Base-by-base conservation (phyloP, 2,888 invertebrate species). In the Oxytorus armatus region DNA sequence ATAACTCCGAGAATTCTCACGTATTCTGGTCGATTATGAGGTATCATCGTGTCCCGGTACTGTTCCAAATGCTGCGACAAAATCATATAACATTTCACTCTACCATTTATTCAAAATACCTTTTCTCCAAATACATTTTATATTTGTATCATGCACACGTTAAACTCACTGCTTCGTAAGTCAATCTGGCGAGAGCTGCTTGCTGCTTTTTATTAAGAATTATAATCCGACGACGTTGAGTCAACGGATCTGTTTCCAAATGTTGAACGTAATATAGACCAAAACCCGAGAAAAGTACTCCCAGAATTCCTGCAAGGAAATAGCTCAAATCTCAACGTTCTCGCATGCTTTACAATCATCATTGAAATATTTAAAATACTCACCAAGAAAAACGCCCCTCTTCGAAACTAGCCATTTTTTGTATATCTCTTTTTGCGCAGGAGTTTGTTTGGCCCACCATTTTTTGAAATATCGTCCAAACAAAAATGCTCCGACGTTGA, bases 221-320 rank as follows among this genome's bases (percentile, higher is more conserved):
- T 23, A 94, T 91, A 82, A 94, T 94, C 73, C 94, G 90, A 74
- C 89, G 90, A 55, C 94, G 89, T 10, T 92, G 90, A 1, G 93
- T 93, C 49, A 94, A 82, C 0, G 94, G 94, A 36, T 93, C 92
- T 57, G 90, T 92, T 84, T 93, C 91, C 10, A 93, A 73, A 85
- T 94, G 93, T 7, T 87, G 87, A 3, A 89, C 53, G 63, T 92
- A 92, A 66, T 89, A 92, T 29, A 86, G 3, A 44, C 86, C 59
- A 18, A 87, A 21, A 25, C 78, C 51, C 1, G 85, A 70, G 5
- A 85, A 68, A 7, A 87, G 78, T 3, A 84, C 29, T 33, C 85
- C 86, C 1, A 90, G 42, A 8, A 81, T 80, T 70, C 89, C 90
- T 90, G 70, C 14, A 83, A 85, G 25, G 21, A 23, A 77, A 18